These are phyloP conservation scores for Heliconius hermathena DNA, from an alignment of 1,140 invertebrate species.

Conservation along the genomic window DNA sequence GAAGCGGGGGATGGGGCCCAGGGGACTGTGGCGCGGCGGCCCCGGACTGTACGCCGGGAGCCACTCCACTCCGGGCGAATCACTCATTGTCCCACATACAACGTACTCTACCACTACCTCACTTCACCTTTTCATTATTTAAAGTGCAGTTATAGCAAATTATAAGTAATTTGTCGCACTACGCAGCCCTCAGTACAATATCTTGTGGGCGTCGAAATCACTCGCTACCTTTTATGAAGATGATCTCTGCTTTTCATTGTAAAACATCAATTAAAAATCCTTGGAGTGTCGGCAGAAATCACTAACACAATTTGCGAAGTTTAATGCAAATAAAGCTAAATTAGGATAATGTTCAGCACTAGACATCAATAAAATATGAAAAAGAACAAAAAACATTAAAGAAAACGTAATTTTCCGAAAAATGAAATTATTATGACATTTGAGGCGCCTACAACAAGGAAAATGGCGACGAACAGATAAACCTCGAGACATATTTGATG, in stretches of 20 bases:
- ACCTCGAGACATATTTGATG: slow-evolving; percentile 15
- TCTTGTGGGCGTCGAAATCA: slow-evolving; percentile 64
- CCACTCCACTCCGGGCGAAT: slow-evolving; percentile 78
- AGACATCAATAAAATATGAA: slow-evolving; percentile 52
- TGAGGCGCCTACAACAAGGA: slow-evolving; percentile 80
- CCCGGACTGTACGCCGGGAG: slow-evolving; percentile 77
- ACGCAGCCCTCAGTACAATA: slow-evolving; percentile 44
- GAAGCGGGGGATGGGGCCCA: slow-evolving; percentile 74
- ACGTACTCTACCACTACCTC: slow-evolving; percentile 48
- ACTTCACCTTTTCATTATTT: slow-evolving; percentile 45
- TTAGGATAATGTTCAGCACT: slow-evolving; percentile 39
- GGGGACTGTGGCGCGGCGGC: slow-evolving; percentile 74
- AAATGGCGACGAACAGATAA: slow-evolving; percentile 71
- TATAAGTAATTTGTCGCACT: slow-evolving; percentile 32
- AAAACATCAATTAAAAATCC: slow-evolving; percentile 73
- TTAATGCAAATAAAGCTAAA: slow-evolving; percentile 48
- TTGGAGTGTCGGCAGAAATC: slow-evolving; percentile 67
- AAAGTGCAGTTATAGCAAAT: slow-evolving; percentile 19
- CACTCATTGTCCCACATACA: slow-evolving; percentile 75
- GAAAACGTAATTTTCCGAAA: slow-evolving; percentile 69
- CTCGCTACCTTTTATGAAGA: slow-evolving; percentile 75
- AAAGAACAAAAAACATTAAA: slow-evolving; percentile 70
- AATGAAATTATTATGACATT: slow-evolving; percentile 81
- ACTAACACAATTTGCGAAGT: slow-evolving; percentile 45
- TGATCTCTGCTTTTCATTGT: slow-evolving; percentile 69